Conservation (phyloP, 2,113 vertebrate species). For the Semnopithecus entellus region DNA sequence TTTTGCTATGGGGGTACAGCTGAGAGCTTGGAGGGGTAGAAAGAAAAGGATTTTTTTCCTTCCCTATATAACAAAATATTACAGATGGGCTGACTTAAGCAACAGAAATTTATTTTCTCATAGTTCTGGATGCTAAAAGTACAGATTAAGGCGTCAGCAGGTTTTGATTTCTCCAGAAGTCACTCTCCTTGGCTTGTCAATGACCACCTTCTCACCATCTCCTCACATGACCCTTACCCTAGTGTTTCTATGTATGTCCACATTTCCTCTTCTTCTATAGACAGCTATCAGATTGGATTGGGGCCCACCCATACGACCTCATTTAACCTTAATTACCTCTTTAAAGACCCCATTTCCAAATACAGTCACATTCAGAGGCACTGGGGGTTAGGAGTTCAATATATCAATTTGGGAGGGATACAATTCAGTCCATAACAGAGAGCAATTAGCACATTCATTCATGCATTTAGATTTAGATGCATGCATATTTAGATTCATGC, state of each 20-base stretch:
- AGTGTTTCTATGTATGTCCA: not conserved
- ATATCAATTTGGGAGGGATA: not conserved
- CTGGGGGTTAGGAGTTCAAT: not conserved
- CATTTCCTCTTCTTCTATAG: not conserved
- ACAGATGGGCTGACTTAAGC: not conserved
- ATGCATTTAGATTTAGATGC: not conserved
- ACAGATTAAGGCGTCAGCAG: not conserved
- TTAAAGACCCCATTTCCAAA: not conserved
- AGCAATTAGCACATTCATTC: not conserved
- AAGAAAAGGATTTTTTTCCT: not conserved
- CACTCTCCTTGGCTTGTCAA: not conserved
- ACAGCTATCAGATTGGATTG: not conserved
- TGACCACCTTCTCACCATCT: not conserved
- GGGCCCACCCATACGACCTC: not conserved
- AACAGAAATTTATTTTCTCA: not conserved
- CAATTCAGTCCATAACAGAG: not conserved
- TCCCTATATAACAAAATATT: not conserved
- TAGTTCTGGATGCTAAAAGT: not conserved
- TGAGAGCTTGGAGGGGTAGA: not conserved
- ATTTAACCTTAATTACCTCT: not conserved
- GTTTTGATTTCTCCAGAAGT: not conserved
- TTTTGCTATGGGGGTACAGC: not conserved
- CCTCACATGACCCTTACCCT: not conserved
- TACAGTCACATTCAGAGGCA: not conserved
- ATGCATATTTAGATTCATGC: not conserved